phyloP scores from a whole-genome alignment of 2,888 invertebrate genomes.

The Lottia scabra region DNA sequence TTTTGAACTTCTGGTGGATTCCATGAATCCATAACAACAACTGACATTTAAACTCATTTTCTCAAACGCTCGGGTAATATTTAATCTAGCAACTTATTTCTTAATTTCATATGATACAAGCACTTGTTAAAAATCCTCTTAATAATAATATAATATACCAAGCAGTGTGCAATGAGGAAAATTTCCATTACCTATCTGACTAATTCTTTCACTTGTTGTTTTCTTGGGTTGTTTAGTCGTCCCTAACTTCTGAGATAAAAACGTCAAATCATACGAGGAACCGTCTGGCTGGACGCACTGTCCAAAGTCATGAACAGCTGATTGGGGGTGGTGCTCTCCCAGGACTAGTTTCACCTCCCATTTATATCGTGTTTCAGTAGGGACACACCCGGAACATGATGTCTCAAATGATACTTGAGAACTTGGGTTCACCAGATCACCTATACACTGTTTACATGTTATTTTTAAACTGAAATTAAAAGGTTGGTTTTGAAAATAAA shows the following conservation, averaged over 20 bases:
- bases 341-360: constrained; percentile 43
- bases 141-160: no score
- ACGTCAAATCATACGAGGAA: constrained; percentile 25
- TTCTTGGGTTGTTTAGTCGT: constrained; percentile 1
- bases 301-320: constrained; percentile 14
- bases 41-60: no score
- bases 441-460: constrained; percentile 45
- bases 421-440: constrained; percentile 49
- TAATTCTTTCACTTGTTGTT: background rate
- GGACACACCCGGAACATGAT: constrained; percentile 40
- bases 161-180: no score
- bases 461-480: constrained; percentile 45
- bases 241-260: constrained; percentile 2
- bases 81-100: no score
- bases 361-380: constrained; percentile 32
- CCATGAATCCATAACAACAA: no score
- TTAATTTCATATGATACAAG: no score
- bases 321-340: constrained; percentile 24
- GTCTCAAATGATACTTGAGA: constrained; percentile 50
- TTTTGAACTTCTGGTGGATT: no score
- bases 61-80: no score
- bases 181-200: no score
- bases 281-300: constrained; percentile 48
- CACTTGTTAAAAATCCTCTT: no score
- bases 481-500: no score